Base-by-base conservation (phyloP, 2,113 vertebrate genomes). In the Loxodonta africana region DNA sequence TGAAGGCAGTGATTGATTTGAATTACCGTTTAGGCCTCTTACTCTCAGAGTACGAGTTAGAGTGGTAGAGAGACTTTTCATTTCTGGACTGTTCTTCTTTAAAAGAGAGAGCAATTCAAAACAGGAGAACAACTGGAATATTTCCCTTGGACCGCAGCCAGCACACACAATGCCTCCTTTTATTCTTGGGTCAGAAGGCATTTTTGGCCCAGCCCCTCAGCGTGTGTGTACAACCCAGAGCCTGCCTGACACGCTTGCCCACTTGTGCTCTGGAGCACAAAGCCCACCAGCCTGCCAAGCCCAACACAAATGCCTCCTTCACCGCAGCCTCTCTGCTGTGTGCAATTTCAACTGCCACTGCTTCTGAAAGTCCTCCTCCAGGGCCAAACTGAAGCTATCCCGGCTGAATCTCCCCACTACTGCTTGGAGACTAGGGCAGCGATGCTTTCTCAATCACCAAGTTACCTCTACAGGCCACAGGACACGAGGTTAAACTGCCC, bases 91-190 rank as follows among this genome's bases (percentile, higher is more conserved):
- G 80, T 76, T 91, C 82, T 96, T n/a, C 83, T 86, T 92, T 91
- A 81, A 88, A 67, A 88, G 71, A 94, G 53, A 88, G 83, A 95
- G 76, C 81, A 8, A 74, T 77, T 74, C 88, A 91, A 87, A 95
- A 93, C 41, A 71, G 63, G 94, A 89, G 84, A 96, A 96, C 86
- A 94, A 95, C 67, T 26, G 57, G 85, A 77, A 65, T 93, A 95
- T 93, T 97, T 97, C 96, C 84, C 90, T 97, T 96, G 97, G 97
- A 74, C 67, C 0, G 0, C 71, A 5, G 92, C 97, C 97, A 95
- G 95, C 6, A 0, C 80, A 63, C 95, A 98, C 97, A 97, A 96
- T 96, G 92, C 90, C 92, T 98, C 90, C 92, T 90, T 95, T 97
- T 95, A 92, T 96, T 90, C 53, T 53, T 83, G 63, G 84, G 82